Conservation (phyloP, 1,140 invertebrate species). For the Drosophila nigrodunni region DNA sequence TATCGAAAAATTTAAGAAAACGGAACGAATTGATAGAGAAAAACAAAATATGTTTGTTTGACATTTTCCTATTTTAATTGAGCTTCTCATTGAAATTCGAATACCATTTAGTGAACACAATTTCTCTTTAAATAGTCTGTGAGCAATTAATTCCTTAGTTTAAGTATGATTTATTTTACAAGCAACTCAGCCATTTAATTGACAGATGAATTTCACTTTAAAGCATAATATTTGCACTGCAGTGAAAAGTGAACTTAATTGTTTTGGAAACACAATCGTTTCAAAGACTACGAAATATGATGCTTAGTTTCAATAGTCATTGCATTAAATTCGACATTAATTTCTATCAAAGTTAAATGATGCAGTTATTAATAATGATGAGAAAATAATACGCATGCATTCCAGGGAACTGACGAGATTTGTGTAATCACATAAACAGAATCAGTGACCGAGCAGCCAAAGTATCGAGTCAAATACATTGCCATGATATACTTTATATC, state of each 20-base stretch:
- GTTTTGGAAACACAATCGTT: no score
- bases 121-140: background rate
- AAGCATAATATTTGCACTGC: no score
- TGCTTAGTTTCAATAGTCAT: no score
- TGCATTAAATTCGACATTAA: no score
- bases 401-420: conserved; percentile 4
- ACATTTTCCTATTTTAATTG: conserved; percentile 19
- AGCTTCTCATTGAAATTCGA: conserved; percentile 32
- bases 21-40: background rate
- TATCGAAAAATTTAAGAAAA: background rate
- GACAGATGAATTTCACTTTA: no score
- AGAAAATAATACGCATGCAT: conserved; percentile 9
- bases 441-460: conserved; percentile 26
- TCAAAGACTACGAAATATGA: no score
- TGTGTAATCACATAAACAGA: conserved; percentile 28
- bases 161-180: no score
- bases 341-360: no score
- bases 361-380: background rate
- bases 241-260: no score
- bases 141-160: no score
- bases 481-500: conserved; percentile 12
- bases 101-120: background rate
- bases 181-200: no score
- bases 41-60: background rate
- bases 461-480: conserved; percentile 10